phyloP scores from a whole-genome alignment of 2,113 vertebrate species.

The Cheilinus undulatus region DNA sequence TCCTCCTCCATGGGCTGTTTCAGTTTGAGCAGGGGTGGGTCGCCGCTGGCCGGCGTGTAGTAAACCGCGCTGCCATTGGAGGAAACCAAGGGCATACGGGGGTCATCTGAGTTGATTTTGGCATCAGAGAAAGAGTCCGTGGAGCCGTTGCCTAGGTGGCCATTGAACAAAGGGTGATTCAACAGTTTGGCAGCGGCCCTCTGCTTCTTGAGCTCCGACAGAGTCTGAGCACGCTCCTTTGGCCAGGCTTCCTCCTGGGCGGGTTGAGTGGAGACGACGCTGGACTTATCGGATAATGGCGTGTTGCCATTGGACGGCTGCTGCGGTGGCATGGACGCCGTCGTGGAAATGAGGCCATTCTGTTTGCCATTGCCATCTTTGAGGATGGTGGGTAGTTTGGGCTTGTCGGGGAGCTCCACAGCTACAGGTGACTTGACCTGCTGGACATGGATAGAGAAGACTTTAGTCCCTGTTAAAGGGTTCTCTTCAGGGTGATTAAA shows the following conservation, averaged over 20 bases:
- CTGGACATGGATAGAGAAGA: conserved; percentile 30
- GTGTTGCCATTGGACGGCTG: conserved; percentile 72
- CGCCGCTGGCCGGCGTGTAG: conserved; percentile 94
- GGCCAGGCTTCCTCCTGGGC: conserved; percentile 79
- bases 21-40: conserved; percentile 93
- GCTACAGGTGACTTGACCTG: conserved; percentile 68
- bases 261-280: conserved; percentile 49
- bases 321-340: conserved; percentile 49
- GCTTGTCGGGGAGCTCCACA: conserved; percentile 71
- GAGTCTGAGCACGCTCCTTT: conserved; percentile 89
- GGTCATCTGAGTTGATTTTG: conserved; percentile 85
- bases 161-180: conserved; percentile 90
- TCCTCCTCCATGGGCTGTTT: conserved; percentile 94
- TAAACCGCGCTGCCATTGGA: conserved; percentile 92
- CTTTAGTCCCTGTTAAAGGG: conserved; percentile 12
- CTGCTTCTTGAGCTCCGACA: conserved; percentile 96
- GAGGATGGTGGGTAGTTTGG: conserved; percentile 83
- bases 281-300: conserved; percentile 22
- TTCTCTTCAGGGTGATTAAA: conserved; percentile 18
- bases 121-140: conserved; percentile 81
- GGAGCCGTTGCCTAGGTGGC: conserved; percentile 87
- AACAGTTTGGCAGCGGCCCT: conserved; percentile 92
- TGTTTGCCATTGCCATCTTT: conserved; percentile 80
- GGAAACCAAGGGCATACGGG: conserved; percentile 90
- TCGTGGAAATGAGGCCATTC: conserved; percentile 80